Conservation (phyloP, 2,113 vertebrate species). For the Leucosticte australis region DNA sequence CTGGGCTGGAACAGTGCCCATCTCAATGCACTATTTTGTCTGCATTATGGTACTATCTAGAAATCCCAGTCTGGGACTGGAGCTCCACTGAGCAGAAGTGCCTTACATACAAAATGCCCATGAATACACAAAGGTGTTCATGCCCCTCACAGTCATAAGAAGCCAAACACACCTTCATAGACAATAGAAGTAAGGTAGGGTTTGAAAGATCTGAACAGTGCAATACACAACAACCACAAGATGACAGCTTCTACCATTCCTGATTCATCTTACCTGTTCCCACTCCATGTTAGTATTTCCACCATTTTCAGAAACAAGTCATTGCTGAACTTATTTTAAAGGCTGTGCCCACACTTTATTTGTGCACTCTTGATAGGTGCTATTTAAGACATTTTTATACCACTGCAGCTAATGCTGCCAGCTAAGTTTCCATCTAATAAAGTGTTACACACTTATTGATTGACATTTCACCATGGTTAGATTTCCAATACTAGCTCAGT, state of each 20-base stretch:
- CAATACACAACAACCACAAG: not conserved
- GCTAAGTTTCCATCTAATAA: conserved; percentile 22
- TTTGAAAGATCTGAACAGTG: not conserved
- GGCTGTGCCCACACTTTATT: not conserved
- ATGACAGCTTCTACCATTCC: not conserved
- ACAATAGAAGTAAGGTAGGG: not conserved
- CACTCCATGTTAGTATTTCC: not conserved
- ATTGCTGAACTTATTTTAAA: not conserved
- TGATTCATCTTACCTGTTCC: not conserved
- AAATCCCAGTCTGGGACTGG: not conserved
- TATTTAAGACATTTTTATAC: conserved; percentile 24
- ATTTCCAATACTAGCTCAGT: conserved; percentile 21
- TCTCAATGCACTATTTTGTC: not conserved
- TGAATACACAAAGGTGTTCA: not conserved
- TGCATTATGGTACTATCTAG: not conserved
- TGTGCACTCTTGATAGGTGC: not conserved
- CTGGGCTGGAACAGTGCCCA: not conserved
- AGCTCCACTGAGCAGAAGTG: not conserved
- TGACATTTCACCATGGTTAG: not conserved
- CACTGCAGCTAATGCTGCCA: not conserved
- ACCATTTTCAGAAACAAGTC: not conserved
- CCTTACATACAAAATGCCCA: not conserved
- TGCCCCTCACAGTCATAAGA: not conserved
- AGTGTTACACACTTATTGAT: conserved; percentile 28
- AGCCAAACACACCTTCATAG: not conserved